Evolutionary conservation across 1,140 invertebrate genomes (phyloP), one percentile per base, ranked within the genome.

Genomic region (Eciton burchellii): DNA sequence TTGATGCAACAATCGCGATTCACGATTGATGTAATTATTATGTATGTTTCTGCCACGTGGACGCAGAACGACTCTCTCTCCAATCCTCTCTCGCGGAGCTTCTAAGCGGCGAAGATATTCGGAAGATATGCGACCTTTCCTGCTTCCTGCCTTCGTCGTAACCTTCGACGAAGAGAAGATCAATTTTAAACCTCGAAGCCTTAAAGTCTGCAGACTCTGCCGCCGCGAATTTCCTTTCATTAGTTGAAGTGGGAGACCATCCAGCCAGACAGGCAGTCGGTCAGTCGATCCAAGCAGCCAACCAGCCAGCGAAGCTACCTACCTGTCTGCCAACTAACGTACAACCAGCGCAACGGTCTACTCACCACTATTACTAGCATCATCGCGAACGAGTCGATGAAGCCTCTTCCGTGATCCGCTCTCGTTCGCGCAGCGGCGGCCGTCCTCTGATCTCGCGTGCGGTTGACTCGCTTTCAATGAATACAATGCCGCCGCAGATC

Each of bases 391-490:
- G 70, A 73, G 54, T 56, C 84, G 66, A 83, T 84, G 83, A 35
- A 35, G 6, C 35, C 35, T 35, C 88, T 89, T 89, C 87, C 86
- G 88, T 90, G 89, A 92, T 92, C 90, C 85, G 89, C 91, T 91
- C 91, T 91, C 89, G 86, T 89, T 85, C 66, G 35, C 35, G 35
- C n/a, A n/a, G 84, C 89, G 83, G 82, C 88, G 88, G 88, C 82
- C 82, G 88, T 84, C 87, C 90, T 89, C 91, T 91, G 92, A 92
- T 93, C 91, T 94, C 91, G 91, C 91, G 89, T 94, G 91, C 93
- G 93, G 93, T 94, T 94, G 91, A 94, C 92, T 94, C 91, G 93
- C 91, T 94, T 93, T 94, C 92, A 94, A 94, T 94, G 93, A 93
- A 93, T 90, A 94, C 93, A 94, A 94, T 94, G 90, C 89, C 90